Percentiles rank a stretch among this genome's conserved stretches.
These are phyloP conservation scores for Lasiurus cinereus DNA, from an alignment of 2,113 vertebrate species.

Conservation along the genomic window DNA sequence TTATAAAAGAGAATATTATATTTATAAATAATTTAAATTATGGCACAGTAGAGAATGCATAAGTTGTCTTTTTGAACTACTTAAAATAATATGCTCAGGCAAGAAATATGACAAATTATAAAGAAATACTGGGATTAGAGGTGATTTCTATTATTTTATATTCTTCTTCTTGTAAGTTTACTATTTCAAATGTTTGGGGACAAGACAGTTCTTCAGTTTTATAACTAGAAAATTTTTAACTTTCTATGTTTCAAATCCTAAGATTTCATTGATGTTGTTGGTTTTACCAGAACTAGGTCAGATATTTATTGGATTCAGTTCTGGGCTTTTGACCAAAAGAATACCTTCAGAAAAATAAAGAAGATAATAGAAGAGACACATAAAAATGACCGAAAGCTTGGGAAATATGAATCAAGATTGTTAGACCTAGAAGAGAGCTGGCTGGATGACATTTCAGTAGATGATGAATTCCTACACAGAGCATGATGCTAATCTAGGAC, in stretches of 20 bases:
- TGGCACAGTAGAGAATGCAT: not conserved
- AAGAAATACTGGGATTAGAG: not conserved
- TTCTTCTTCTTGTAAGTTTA: not conserved
- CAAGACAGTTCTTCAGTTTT: not conserved
- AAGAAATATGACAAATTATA: not conserved
- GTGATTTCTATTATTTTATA: slow-evolving; percentile 7
- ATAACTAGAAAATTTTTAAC: not conserved
- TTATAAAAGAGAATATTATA: slow-evolving; percentile 31
- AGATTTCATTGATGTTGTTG: not conserved
- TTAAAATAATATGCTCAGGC: not conserved
- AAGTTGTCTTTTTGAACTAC: slow-evolving; percentile 10
- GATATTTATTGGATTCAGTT: not conserved
- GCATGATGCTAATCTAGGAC: not conserved
- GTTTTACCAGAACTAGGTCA: not conserved
- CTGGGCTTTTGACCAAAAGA: slow-evolving; percentile 30
- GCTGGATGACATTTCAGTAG: not conserved
- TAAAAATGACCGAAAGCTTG: not conserved
- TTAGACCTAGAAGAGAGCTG: not conserved
- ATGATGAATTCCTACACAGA: not conserved
- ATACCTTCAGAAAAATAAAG: slow-evolving; percentile 15
- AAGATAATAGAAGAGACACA: slow-evolving; percentile 13
- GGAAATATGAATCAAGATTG: slow-evolving; percentile 16
- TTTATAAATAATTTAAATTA: slow-evolving; percentile 67
- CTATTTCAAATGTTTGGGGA: not conserved
- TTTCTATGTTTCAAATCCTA: not conserved